Base-by-base conservation (phyloP, 2,888 invertebrate species). In the Protonemura montana region DNA sequence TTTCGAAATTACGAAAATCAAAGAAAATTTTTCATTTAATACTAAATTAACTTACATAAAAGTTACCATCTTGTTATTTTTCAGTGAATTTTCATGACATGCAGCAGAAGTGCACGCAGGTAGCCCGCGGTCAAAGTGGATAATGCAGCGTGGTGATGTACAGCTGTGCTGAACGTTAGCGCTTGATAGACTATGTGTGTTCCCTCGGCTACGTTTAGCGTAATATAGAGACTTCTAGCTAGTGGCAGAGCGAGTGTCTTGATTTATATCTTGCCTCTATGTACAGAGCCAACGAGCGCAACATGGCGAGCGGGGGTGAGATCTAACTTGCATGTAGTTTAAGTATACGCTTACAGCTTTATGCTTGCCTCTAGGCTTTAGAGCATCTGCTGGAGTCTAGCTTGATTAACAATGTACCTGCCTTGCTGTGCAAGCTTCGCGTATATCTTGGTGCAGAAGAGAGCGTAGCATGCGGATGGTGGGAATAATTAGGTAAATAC, bases 251-350 rank as follows among this genome's bases (percentile, higher is more conserved):
- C 42, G n/a, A 30, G 30, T 30, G 76, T 84, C 84, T 84, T 84
- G 84, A 84, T 84, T 84, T 84, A 84, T 59, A 25, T 76, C 82
- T 30, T 83, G 41, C 42, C 42, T 83, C 82, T 83, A 41, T 83
- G 82, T 83, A 83, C 82, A 83, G 42, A 42, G 41, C 82, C 13
- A n/a, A n/a, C n/a, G n/a, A n/a, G n/a, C 41, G 41, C 41, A 41
- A 83, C 30, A 82, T 26, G 35, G 82, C 25, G 29, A 21, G 16
- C 5, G 26, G 78, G 78, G 28, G 78, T 27, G 78, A 25, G 78
- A 78, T 78, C 25, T 78, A 25, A 13, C 78, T 78, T 27, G 35
- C 82, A 35, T 82, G 35, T 83, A 83, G 82, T 83, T 83, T 83
- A 83, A 78, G 82, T 16, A 41, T 41, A 35, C 82, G 42, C 82